Evolutionary conservation across 53 echinoderm and acorn worm genomes (phyloP), one percentile per base, ranked within the genome.

Genomic region (Antedon mediterranea): DNA sequence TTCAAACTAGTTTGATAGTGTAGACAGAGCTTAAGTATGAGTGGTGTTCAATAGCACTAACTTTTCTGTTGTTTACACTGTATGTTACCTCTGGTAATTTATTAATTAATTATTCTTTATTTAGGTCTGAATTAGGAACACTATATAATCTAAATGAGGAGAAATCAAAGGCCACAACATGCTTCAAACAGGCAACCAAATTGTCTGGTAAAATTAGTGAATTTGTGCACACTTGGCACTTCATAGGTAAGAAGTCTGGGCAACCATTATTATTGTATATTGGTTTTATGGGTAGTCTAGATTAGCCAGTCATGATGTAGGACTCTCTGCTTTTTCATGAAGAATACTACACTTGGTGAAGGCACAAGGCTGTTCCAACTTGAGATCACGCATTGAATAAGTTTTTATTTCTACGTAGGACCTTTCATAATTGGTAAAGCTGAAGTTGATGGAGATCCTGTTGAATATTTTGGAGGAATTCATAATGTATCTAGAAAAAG

Each of bases 371-470:
- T 0, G 2, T 76, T 26, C 28, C 7, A 28, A 28, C 37, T 28
- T n/a, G 31, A 33, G 27, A 27, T 8, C 18, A 75, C 29, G 28
- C 13, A 29, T 42, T 23, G 29, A 33, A 34, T 34, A 29, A 28
- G 29, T 13, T 28, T n/a, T n/a, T 83, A 0, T 34, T 33, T 33
- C 7, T 76, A 20, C 43, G 3, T 75, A 95, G 95, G 91, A 33
- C 95, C 95, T 34, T 95, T 95, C 84, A 86, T 89, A 26, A 87
- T 89, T 73, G 95, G 95, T 23, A 95, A 95, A 75, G 75, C 79
- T 32, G 95, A 95, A 74, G 85, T 91, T 1, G 95, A 95, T 80
- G 95, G 89, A 0, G 95, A 95, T 71, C 95, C 95, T 8, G 3
- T 88, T 6, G 89, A 92, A 72, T 83, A 79, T 32, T 89, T 77